Base-by-base conservation (phyloP, 2,113 vertebrate species). In the Mormyrus iriodes region DNA sequence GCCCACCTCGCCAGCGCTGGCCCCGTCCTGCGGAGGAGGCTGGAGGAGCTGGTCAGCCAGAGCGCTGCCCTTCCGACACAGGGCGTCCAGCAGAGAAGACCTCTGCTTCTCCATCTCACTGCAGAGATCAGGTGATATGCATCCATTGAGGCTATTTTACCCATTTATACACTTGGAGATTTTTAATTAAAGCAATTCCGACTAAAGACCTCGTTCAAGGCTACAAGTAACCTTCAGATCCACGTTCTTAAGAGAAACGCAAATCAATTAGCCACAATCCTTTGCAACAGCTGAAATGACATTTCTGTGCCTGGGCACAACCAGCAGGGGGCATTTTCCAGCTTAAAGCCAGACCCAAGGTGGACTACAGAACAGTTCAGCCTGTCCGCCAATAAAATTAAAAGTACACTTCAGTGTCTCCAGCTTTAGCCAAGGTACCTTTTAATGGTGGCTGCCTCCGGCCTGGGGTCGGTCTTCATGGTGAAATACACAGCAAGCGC, bases 101-200 rank as follows among this genome's bases (percentile, higher is more conserved):
- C 97, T 99, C 94, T 99, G 98, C 91, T 98, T 99, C 94, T 99
- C 98, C 98, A 99, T 99, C 92, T 99, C 98, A 90, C 98, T 99
- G 93, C 12, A 42, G 73, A 42, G 6, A 35, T 42, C 73, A 79
- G 73, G 73, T 2, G 35, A 19, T 6, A 5, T 15, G 39, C 69
- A 65, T 10, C 69, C 27, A 76, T n/a, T 39, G 1, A 76, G 79
- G 39, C 17, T 6, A 44, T 90, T 48, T 73, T 12, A 86, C 0
- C 8, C 24, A 9, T 42, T 69, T 46, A 88, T 27, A 82, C n/a
- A 86, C 85, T 49, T 31, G 27, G 61, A 69, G 61, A 69, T 15
- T 69, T 69, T 69, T 69, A 69, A 39, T 79, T 79, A 15, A 42
- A 79, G 73, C 73, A 79, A 79, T 42, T 79, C 35, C 39, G 35